Evolutionary conservation across 2,797 vertebrate species (phyloP).

Genomic region (Enteromius trimaculatus): DNA sequence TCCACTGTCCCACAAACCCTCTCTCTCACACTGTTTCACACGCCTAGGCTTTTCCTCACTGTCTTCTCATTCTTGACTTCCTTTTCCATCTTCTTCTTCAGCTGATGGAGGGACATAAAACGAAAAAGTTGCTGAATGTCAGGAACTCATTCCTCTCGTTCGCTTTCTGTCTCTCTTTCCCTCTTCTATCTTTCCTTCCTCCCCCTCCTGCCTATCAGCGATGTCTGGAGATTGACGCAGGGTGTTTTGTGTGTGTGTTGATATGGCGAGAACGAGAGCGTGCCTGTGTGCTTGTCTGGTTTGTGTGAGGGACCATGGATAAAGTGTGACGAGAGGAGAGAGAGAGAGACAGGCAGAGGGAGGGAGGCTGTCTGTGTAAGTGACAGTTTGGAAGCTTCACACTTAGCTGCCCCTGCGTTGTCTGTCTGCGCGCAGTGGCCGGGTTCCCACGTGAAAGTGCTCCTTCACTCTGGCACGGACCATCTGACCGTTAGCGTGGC

Average conservation of each 20-base stretch:
- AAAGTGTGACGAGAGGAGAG: slow-evolving; percentile 60
- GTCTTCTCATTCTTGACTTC: slow-evolving; percentile 44
- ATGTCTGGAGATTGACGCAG: slow-evolving; percentile 53
- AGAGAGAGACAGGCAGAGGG: slow-evolving; percentile 39
- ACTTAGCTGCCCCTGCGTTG: slow-evolving; percentile 76
- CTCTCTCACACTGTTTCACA: slow-evolving; percentile 30
- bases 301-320: slow-evolving; percentile 65
- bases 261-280: slow-evolving; percentile 64
- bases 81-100: slow-evolving; percentile 50
- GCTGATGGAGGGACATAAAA: slow-evolving; percentile 31
- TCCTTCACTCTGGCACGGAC: slow-evolving; percentile 64
- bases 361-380: slow-evolving; percentile 59
- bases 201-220: slow-evolving; percentile 40
- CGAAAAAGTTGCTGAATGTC: slow-evolving; percentile 37
- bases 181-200: slow-evolving; percentile 55
- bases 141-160: slow-evolving; percentile 22
- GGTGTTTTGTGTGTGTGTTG: slow-evolving; percentile 63
- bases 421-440: slow-evolving; percentile 71
- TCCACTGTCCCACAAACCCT: slow-evolving; percentile 58
- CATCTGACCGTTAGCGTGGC: slow-evolving; percentile 71
- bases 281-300: slow-evolving; percentile 60
- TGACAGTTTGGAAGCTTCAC: slow-evolving; percentile 82
- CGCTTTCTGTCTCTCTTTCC: slow-evolving; percentile 45
- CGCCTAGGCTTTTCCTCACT: slow-evolving; percentile 38
- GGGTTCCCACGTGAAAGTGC: slow-evolving; percentile 83